Evolutionary conservation across 2,113 vertebrate genomes (phyloP), one percentile per base, ranked within the genome.

Genomic region (Anhinga anhinga): DNA sequence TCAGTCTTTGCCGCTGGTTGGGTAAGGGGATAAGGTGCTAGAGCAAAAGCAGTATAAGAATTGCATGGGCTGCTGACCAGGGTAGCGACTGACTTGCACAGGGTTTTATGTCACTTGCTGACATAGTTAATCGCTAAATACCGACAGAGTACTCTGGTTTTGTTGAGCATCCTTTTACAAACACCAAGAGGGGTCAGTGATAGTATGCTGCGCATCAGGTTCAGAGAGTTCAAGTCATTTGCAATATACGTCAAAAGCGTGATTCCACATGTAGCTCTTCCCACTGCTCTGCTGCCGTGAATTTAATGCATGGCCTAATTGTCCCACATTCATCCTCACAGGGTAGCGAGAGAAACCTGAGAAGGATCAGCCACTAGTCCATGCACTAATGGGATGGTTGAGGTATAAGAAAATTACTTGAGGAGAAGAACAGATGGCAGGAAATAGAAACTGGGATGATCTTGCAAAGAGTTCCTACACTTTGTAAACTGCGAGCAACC

Each of bases 401-500:
- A 82, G 27, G 20, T 21, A 30, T 36, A 20, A 71, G 18, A 71
- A 47, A 30, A 53, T 45, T 44, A 63, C 25, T 50, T 40, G 14
- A 74, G 30, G 40, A 13, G 40, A 84, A 70, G 22, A 90, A 88
- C 0, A 16, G 42, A 74, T 82, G 38, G 63, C 66, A 84, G 92
- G 63, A 63, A 93, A 19, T 10, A 77, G n/a, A 44, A 88, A 91
- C 23, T 27, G 50, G 65, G 85, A 82, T 36, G 69, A 83, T 19
- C 52, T 49, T 84, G 77, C 79, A 40, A 56, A 67, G 58, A 76
- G 36, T 16, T 96, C 83, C 82, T 62, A 36, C 53, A 80, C 69
- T 49, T 78, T 84, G 71, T 42, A 61, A 40, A 61, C 71, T 66
- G 74, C 58, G 84, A 76, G 66, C 50, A 71, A 49, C 36, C 78